Evolutionary conservation across 2,797 vertebrate species (phyloP), one percentile per base, ranked within the genome.

Genomic region (Anabas testudineus): DNA sequence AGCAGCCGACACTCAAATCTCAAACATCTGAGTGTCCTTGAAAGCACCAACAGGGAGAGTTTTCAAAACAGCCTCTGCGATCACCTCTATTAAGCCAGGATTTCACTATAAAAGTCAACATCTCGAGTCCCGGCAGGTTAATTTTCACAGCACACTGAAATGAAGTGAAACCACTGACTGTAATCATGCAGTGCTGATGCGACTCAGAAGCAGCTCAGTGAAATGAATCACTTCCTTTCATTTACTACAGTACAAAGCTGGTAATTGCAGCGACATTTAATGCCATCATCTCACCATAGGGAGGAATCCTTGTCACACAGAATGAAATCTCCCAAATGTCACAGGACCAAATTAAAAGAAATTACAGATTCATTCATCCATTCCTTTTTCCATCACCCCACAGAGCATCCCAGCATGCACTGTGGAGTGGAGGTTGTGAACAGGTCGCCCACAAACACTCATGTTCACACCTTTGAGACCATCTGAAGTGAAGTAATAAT

Each of bases 221-320:
- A 51, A 60, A 76, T 69, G 71, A 78, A 75, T 74, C 42, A 60
- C 65, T 74, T 83, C 66, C 59, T 65, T 46, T 71, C 54, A 60
- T 64, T 69, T 60, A 66, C 46, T 34, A 9, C 37, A 39, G 62
- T 63, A 68, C 65, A 78, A 83, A 43, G 54, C 34, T 3, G 19
- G 19, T 76, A 74, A 86, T 74, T 71, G 60, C 69, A 2, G 47
- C 21, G 32, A 74, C 54, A 58, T 68, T 78, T 68, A 42, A 60
- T 18, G 12, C 22, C 32, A 41, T 65, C 41, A 22, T 58, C 54
- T 69, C 52, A 28, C 14, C 46, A 51, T 19, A 53, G 12, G 21
- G 48, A 72, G 74, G 62, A 78, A 78, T 67, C 74, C 47, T 65
- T 41, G 9, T 30, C 47, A 43, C 51, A 55, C 47, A 54, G 39